Base-by-base conservation (phyloP, 1,140 invertebrate genomes). In the Lysiphlebus fabarum region DNA sequence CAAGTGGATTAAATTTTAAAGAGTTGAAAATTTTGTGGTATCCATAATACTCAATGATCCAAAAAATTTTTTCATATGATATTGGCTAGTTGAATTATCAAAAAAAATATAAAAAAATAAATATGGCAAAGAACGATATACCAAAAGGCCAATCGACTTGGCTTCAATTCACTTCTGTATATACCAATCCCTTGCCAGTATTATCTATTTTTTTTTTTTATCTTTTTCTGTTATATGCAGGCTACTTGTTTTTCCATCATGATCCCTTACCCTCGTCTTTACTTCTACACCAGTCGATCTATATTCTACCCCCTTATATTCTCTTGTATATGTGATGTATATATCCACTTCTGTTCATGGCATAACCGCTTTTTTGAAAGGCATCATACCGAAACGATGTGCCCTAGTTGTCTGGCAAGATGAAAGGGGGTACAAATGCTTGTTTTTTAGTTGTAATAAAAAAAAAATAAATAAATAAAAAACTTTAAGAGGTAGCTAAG, bases 351-450 rank as follows among this genome's bases (percentile, higher is more conserved):
- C 58, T 53, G 12, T 48, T 54, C 12, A 43, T 45, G 50, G 51
- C 58, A 38, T 47, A 53, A 7, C 17, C 17, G 38, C 50, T 43
- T 59, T 41, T 43, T 59, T 54, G 43, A 10, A 17, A 42, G 57
- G 49, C 57, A 45, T 40, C 40, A 40, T 45, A 44, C 38, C 47
- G 36, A 33, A 58, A 58, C 17, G 36, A 6, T 34, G 41, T 49
- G n/a, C 40, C 54, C 44, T 40, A 14, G 49, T 59, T 50, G 51
- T 62, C 54, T 63, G 57, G 43, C 53, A 26, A 26, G 58, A 59
- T 59, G 58, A 59, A 59, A 59, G 51, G 58, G 12, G 17, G 17
- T 4, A 26, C 17, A 41, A 58, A 53, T 26, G 43, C 58, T 59
- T 59, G 51, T 59, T 59, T 59, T 59, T 54, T 26, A 54, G 26